Conservation (phyloP, 2,113 vertebrate species). For the Salvelinus sp. region DNA sequence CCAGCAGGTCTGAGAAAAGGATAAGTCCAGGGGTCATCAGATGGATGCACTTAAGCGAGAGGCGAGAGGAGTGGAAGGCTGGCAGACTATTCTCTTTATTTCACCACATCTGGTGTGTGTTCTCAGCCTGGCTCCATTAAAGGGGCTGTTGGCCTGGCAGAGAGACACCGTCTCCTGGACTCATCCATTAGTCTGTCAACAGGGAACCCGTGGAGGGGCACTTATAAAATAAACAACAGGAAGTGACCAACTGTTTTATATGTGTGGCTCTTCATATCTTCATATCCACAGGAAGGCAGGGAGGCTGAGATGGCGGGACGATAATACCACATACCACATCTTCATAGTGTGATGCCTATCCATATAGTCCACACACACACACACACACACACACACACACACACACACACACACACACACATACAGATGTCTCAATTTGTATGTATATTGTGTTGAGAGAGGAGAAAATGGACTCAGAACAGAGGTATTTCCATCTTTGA, state of each 20-base stretch:
- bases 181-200: conserved; percentile 54
- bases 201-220: conserved; percentile 17
- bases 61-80: conserved; percentile 26
- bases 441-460: too few relatives aligned
- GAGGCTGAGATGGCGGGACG: background rate
- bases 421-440: too few relatives aligned
- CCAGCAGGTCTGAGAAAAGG: conserved; percentile 20
- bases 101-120: conserved; percentile 44
- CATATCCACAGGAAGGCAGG: background rate
- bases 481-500: too few relatives aligned
- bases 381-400: too few relatives aligned
- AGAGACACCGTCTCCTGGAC: conserved; percentile 12
- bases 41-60: conserved; percentile 51
- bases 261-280: background rate
- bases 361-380: too few relatives aligned
- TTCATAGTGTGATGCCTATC: too few relatives aligned
- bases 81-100: conserved; percentile 60
- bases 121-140: conserved; percentile 33
- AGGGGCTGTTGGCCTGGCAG: conserved; percentile 25
- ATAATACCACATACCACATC: background rate
- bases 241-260: background rate
- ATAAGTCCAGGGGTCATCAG: conserved; percentile 21
- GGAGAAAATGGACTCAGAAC: too few relatives aligned
- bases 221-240: background rate
- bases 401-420: too few relatives aligned